Base-by-base conservation (phyloP, 2,888 invertebrate genomes). In the Amiota communis region DNA sequence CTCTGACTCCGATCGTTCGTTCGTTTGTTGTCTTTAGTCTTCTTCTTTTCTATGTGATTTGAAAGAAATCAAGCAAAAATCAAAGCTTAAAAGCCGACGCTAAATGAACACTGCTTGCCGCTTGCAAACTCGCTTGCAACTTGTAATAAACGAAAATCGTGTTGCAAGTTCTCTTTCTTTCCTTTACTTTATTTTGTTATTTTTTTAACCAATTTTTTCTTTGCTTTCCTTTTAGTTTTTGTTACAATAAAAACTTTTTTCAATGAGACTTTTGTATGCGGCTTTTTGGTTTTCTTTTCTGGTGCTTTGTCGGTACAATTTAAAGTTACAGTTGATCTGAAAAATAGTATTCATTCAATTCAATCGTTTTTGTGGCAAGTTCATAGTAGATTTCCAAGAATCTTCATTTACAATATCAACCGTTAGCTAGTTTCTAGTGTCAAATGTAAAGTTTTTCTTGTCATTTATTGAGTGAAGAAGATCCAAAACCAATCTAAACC, bases 1-100 rank as follows among this genome's bases (percentile, higher is more conserved):
- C 36, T 36, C 36, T 36, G 36, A 36, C 36, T 36, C 36, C 36
- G 36, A 36, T 17, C 17, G 59, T 12, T 53, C 53, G 13, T 51
- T n/a, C 47, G 64, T 47, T 8, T 20, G 12, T n/a, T n/a, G 67
- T 20, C 67, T 53, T 15, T n/a, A n/a, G n/a, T n/a, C n/a, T n/a
- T 20, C 47, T 47, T 8, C 13, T 12, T 36, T 51, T 68, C 13
- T 51, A 68, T 36, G 36, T 81, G 84, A 85, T 82, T 85, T 86
- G 84, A 86, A 86, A 85, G 86, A 87, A 87, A 87, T 87, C 87
- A 87, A 87, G 87, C 87, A 87, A 86, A 87, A 87, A 87, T 87
- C 87, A 87, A 87, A 87, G 87, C 84, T 76, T 72, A 83, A 80
- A 80, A 82, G 86, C 75, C 70, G 70, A 71, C 71, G 13, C 48